phyloP scores from a whole-genome alignment of 2,113 vertebrate genomes.

The Garra rufa region DNA sequence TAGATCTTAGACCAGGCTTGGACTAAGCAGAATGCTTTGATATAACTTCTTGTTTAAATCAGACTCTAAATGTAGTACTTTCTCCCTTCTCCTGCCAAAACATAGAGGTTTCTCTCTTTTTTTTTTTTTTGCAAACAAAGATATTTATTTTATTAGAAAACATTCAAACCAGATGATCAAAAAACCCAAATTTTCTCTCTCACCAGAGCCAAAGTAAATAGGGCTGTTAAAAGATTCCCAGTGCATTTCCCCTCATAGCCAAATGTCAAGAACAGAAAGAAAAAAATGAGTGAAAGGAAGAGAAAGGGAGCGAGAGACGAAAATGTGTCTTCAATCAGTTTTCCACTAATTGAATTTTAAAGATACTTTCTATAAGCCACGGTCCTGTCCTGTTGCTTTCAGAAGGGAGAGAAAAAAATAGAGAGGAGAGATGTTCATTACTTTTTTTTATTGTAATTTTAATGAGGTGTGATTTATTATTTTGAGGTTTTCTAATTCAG shows the following conservation, averaged over 20 bases:
- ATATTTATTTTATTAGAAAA: conserved; percentile 83
- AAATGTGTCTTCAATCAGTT: conserved; percentile 59
- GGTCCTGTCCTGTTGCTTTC: conserved; percentile 26
- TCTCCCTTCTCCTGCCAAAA: conserved; percentile 57
- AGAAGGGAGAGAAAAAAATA: conserved; percentile 26
- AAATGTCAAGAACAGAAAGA: conserved; percentile 63
- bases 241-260: conserved; percentile 64
- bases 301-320: neutral
- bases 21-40: conserved; percentile 53
- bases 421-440: neutral
- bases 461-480: neutral
- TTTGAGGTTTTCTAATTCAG: neutral
- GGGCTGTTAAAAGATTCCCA: conserved; percentile 72
- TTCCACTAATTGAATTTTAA: conserved; percentile 61
- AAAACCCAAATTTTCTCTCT: conserved; percentile 69
- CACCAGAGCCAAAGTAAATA: conserved; percentile 78
- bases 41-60: conserved; percentile 62
- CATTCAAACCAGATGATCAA: conserved; percentile 79
- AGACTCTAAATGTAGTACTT: conserved; percentile 62
- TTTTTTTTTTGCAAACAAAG: conserved; percentile 77
- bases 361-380: conserved; percentile 58
- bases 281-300: conserved; percentile 46
- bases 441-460: neutral
- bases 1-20: conserved; percentile 36
- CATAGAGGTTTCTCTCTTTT: conserved; percentile 73